Base-by-base conservation (phyloP, 1,140 invertebrate species). In the Phthorimaea operculella region DNA sequence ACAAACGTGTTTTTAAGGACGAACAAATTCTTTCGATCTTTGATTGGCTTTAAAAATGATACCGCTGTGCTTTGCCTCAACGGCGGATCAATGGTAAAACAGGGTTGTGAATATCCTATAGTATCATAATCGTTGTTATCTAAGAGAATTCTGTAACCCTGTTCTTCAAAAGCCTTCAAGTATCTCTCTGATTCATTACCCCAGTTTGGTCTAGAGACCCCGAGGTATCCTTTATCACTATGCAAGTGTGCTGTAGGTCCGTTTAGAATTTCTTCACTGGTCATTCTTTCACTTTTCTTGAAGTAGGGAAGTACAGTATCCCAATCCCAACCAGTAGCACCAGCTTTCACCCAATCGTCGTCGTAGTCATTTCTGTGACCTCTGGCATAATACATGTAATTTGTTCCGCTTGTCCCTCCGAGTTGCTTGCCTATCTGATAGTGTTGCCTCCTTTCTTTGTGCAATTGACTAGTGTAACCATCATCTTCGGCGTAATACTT, bases 351-450 rank as follows among this genome's bases (percentile, higher is more conserved):
- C 77, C 94, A 98, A 3, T 91, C 91, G 10, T 90, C 76, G 63
- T 98, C 92, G 65, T 96, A 98, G 70, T 99, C 96, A 10, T 87
- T 76, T 58, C 84, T 88, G 76, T 91, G 87, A 42, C 92, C 96
- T 60, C 96, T 86, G 0, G 96, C 94, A 74, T 98, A 98, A 0
- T 96, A 88, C 96, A 98, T 97, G 62, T 96, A 97, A n/a, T n/a
- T n/a, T n/a, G n/a, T n/a, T n/a, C n/a, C n/a, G n/a, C n/a, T n/a
- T n/a, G n/a, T n/a, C n/a, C n/a, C n/a, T n/a, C n/a, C n/a, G n/a
- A n/a, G n/a, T n/a, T n/a, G n/a, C n/a, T n/a, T n/a, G n/a, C n/a
- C n/a, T n/a, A n/a, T n/a, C n/a, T n/a, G n/a, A n/a, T n/a, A n/a
- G n/a, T n/a, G n/a, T n/a, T n/a, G n/a, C 71, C 98, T 98, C 0